phyloP scores from a whole-genome alignment of 2,888 invertebrate species.

The Pocota personata region DNA sequence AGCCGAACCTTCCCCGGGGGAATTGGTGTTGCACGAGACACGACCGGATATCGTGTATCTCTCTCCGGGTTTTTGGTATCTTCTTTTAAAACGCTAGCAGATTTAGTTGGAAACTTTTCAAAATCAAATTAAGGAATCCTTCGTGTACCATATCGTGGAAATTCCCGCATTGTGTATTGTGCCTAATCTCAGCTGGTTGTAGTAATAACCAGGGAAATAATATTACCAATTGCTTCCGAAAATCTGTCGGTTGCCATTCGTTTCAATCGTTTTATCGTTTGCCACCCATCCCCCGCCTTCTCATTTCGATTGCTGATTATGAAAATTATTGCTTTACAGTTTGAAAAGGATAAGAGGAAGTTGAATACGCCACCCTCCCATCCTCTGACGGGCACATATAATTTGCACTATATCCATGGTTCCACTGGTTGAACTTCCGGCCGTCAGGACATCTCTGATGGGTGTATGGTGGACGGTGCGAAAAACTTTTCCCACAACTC shows the following conservation, averaged over 20 bases:
- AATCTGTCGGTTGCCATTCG: constrained; percentile 47
- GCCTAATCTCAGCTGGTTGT: constrained; percentile 57
- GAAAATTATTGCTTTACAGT: constrained; percentile 62
- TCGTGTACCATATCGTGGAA: constrained; percentile 63
- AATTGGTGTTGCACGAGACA: background rate
- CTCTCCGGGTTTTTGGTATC: background rate
- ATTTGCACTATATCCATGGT: constrained; percentile 47
- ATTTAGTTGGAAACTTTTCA: constrained; percentile 63
- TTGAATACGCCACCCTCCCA: background rate
- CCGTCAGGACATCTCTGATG: background rate
- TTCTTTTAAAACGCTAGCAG: constrained; percentile 23
- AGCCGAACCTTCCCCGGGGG: constrained; percentile 7
- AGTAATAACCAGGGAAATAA: constrained; percentile 62
- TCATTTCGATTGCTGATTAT: constrained; percentile 67
- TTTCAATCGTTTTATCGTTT: constrained; percentile 37
- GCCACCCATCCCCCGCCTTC: background rate
- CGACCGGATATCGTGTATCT: background rate
- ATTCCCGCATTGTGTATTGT: constrained; percentile 52
- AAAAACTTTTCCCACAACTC: constrained; percentile 61
- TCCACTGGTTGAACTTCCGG: constrained; percentile 3
- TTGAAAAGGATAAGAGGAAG: constrained; percentile 40
- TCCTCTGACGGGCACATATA: constrained; percentile 23
- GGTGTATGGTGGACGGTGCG: constrained; percentile 8
- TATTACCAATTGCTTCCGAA: constrained; percentile 70
- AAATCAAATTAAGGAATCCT: constrained; percentile 72